A percentile compares a stretch with the other conserved stretches of the same genome.
These are phyloP conservation scores for Pseudococcus jackbeardsleyi DNA, from an alignment of 2,888 invertebrate species.

Conservation along the genomic window DNA sequence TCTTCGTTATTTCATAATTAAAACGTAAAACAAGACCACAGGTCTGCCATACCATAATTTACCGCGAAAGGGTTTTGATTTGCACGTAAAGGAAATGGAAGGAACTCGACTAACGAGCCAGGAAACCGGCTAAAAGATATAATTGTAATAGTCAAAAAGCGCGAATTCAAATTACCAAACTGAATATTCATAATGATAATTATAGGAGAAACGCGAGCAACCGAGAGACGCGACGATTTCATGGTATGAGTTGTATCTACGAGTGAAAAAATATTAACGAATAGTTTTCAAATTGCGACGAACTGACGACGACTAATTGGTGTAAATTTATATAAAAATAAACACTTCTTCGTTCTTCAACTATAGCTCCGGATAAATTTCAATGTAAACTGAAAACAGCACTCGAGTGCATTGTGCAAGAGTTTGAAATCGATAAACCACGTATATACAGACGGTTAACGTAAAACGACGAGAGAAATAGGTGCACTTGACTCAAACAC, in stretches of 20 bases:
- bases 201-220: background rate
- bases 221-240: background rate
- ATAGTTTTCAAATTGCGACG: background rate
- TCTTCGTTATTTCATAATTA: constrained; percentile 7
- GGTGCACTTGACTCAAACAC: no score
- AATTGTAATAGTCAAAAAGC: constrained; percentile 2
- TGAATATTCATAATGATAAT: background rate
- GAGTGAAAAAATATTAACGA: background rate
- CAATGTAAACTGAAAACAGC: background rate
- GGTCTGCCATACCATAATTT: background rate
- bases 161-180: constrained; percentile 13
- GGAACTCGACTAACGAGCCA: background rate
- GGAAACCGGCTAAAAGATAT: background rate
- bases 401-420: background rate
- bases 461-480: no score
- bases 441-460: no score
- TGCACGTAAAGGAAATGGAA: background rate
- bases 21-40: constrained; percentile 5
- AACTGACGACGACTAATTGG: background rate
- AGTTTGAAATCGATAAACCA: background rate
- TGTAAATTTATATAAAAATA: constrained; percentile 1
- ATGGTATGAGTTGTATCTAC: background rate
- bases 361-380: background rate
- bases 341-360: background rate
- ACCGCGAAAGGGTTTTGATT: background rate